phyloP scores from a whole-genome alignment of 2,888 invertebrate species.

The Agonopterix subpropinquella region DNA sequence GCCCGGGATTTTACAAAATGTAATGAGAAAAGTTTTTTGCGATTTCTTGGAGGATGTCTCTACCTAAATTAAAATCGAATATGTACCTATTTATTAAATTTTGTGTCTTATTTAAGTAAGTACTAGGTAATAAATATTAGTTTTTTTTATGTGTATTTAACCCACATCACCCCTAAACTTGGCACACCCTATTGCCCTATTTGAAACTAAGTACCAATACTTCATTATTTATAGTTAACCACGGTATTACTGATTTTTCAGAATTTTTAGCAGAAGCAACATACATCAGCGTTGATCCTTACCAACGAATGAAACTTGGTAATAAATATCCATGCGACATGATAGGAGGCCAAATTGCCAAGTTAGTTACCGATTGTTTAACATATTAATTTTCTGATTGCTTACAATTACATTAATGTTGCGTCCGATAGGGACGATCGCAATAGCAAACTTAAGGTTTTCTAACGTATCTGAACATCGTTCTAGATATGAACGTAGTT shows the following conservation, averaged over 20 bases:
- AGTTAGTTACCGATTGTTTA: slow-evolving; percentile 46
- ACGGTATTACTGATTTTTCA: slow-evolving; percentile 29
- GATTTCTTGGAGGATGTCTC: no score
- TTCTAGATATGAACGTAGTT: no score
- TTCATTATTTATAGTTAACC: neutral
- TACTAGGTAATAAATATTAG: neutral
- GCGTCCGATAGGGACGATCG: no score
- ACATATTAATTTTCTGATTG: no score
- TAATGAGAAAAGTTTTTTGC: no score
- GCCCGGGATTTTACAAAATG: no score
- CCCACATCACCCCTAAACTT: neutral
- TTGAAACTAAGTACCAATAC: neutral
- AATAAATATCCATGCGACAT: slow-evolving; percentile 67
- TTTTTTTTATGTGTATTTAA: neutral
- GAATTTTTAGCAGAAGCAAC: slow-evolving; percentile 80
- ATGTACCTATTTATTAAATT: no score
- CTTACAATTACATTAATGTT: no score
- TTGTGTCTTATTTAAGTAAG: no score
- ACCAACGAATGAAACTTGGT: slow-evolving; percentile 63
- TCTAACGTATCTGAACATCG: no score
- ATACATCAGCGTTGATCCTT: slow-evolving; percentile 83
- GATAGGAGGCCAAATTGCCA: slow-evolving; percentile 81
- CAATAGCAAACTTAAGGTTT: no score
- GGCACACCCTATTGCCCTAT: neutral
- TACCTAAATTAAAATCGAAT: no score